Evolutionary conservation across 2,888 invertebrate genomes (phyloP).

Genomic region (Thera britannica): DNA sequence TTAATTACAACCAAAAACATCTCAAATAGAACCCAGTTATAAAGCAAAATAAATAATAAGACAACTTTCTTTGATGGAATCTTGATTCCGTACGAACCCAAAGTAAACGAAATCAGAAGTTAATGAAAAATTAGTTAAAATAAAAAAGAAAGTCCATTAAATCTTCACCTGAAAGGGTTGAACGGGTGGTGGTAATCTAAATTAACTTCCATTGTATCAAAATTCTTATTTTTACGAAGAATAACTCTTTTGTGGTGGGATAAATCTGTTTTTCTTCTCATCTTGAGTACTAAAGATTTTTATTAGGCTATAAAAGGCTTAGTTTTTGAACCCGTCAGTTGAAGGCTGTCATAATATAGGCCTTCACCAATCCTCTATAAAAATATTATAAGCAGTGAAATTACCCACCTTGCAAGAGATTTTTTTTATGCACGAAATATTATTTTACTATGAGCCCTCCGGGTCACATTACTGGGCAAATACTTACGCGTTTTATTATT

Average conservation of each 20-base stretch:
- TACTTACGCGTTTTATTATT: too few relatives aligned
- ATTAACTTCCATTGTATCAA: conserved; percentile 40
- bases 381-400: too few relatives aligned
- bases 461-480: too few relatives aligned
- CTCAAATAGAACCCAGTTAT: background rate
- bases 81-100: background rate
- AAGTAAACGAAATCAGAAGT: conserved; percentile 20
- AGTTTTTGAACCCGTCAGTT: too few relatives aligned
- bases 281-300: background rate
- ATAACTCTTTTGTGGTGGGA: conserved; percentile 3
- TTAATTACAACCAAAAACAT: too few relatives aligned
- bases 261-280: background rate
- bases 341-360: too few relatives aligned
- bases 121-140: conserved; percentile 26
- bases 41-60: too few relatives aligned
- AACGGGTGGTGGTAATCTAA: conserved; percentile 40
- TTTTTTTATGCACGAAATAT: too few relatives aligned
- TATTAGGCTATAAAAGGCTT: too few relatives aligned
- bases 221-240: conserved; percentile 34
- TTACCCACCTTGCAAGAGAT: too few relatives aligned
- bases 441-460: too few relatives aligned
- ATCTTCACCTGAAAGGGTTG: conserved; percentile 33
- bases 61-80: conserved; percentile 3
- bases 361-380: too few relatives aligned
- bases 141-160: conserved; percentile 28